Evolutionary conservation across 2,888 invertebrate species (phyloP), one percentile per base, ranked within the genome.

Genomic region (Steinernema scapterisci): DNA sequence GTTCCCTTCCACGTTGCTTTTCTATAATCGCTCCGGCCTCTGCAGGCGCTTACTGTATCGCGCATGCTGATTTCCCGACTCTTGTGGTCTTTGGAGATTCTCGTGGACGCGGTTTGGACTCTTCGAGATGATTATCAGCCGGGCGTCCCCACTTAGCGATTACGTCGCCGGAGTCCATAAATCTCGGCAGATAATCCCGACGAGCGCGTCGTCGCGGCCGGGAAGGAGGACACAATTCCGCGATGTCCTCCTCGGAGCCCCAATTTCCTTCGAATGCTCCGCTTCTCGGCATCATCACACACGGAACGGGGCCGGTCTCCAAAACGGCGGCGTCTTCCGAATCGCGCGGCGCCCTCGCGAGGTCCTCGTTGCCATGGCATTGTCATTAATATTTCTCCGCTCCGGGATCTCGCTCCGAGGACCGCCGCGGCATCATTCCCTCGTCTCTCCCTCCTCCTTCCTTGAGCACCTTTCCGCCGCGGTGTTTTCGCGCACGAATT

Each of bases 311-410:
- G 31, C 27, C 31, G 31, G 16, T 63, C 48, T 48, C 48, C 52
- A 1, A 21, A 19, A 27, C 63, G 7, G 27, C 16, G 63, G 7
- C 38, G 21, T 25, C 54, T 16, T 54, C 54, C 54, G 21, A 13
- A 16, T 63, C 63, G 63, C 16, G 31, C 23, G 54, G 6, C 54
- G 23, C 11, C 54, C 27, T 63, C 63, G 63, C 63, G 11, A 21
- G 7, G 16, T 3, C 54, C 23, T 54, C 63, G 63, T 63, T 63
- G 63, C 63, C 63, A 63, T 63, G 63, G 27, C 63, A 38, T 31
- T 63, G 63, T 63, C 63, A 63, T 63, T 63, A 63, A 63, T 63
- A 63, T 63, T 63, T 63, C 63, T 63, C 31, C 63, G 63, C 63
- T 38, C 13, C 63, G 13, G 63, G 27, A 48, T 48, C 7, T 44